Conservation (phyloP, 2,113 vertebrate genomes). For the Prunella fulvescens region DNA sequence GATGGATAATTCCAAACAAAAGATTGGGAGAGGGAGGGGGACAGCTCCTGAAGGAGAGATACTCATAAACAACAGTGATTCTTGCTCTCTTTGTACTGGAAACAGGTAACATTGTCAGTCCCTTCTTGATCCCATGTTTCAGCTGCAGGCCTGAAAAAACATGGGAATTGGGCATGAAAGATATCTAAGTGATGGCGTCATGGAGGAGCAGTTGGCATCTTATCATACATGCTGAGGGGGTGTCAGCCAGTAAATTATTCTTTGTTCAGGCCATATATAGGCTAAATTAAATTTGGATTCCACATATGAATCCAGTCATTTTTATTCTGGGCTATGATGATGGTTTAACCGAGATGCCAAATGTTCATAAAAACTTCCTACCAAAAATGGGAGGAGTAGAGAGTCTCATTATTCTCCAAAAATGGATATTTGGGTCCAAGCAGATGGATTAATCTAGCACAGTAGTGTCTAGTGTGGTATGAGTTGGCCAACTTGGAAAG, state of each 20-base stretch:
- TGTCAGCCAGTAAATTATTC: constrained; percentile 25
- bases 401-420: constrained; percentile 27
- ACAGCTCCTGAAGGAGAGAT: neutral
- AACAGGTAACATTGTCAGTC: neutral
- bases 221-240: neutral
- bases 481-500: constrained; percentile 8
- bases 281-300: constrained; percentile 23
- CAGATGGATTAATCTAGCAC: neutral
- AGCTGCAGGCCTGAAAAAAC: neutral
- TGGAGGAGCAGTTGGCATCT: neutral
- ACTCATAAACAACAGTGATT: neutral
- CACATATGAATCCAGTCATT: constrained; percentile 15
- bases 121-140: neutral
- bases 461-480: neutral
- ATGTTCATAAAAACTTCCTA: constrained; percentile 34
- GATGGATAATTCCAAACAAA: neutral
- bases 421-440: neutral
- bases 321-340: constrained; percentile 38
- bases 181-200: neutral
- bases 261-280: constrained; percentile 42
- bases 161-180: neutral
- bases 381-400: constrained; percentile 46
- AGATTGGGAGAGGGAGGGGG: neutral
- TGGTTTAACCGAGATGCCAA: constrained; percentile 25
- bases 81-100: neutral